Evolutionary conservation across 2,797 vertebrate genomes (phyloP).

Genomic region (Varecia variegata): DNA sequence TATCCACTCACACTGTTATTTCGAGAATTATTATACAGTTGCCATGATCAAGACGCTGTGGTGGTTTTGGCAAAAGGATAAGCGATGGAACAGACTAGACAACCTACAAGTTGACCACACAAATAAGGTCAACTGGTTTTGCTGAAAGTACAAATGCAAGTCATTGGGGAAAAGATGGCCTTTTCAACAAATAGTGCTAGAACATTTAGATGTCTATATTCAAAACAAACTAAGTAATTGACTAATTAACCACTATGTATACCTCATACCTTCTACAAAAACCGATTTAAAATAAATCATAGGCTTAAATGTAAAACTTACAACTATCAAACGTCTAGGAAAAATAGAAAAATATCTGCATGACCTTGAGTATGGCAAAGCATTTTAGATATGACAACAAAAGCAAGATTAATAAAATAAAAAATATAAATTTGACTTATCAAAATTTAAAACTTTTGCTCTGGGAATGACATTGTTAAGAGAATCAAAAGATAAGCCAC

Average conservation of each 20-base stretch:
- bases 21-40: neutral
- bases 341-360: neutral
- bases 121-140: neutral
- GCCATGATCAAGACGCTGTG: neutral
- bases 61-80: neutral
- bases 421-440: neutral
- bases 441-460: neutral
- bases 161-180: neutral
- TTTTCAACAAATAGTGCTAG: neutral
- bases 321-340: neutral
- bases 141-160: neutral
- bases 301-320: slow-evolving; percentile 2
- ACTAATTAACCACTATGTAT: neutral
- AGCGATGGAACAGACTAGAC: neutral
- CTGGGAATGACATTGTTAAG: neutral
- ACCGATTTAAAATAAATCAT: neutral
- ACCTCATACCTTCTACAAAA: neutral
- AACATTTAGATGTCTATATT: neutral
- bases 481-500: neutral
- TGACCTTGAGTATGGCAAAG: neutral
- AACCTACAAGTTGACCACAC: neutral
- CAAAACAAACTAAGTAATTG: neutral
- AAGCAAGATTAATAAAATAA: neutral
- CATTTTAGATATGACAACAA: neutral
- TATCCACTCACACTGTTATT: neutral